These are phyloP conservation scores for Magallana angulata DNA, from an alignment of 1,140 invertebrate species.

Conservation along the genomic window DNA sequence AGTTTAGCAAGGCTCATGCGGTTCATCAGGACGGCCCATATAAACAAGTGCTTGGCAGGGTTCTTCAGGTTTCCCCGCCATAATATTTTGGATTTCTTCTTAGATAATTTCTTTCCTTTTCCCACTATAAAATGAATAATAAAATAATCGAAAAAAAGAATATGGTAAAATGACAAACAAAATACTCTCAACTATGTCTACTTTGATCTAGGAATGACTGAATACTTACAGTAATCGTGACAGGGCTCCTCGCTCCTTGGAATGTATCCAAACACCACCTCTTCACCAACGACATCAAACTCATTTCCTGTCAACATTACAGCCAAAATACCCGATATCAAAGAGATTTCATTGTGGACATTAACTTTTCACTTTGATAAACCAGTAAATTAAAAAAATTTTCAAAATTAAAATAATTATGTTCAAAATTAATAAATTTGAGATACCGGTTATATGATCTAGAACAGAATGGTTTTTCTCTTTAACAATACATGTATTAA, in stretches of 20 bases:
- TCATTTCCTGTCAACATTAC: neutral
- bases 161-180: too few relatives aligned
- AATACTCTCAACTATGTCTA: too few relatives aligned
- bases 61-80: slow-evolving; percentile 60
- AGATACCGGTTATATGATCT: too few relatives aligned
- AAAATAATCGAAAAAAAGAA: neutral
- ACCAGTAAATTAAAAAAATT: neutral
- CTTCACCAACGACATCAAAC: neutral
- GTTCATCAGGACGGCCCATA: slow-evolving; percentile 77
- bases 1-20: slow-evolving; percentile 72
- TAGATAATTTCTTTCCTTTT: neutral
- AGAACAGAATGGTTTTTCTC: too few relatives aligned
- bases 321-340: neutral
- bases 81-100: neutral
- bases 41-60: slow-evolving; percentile 76
- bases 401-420: too few relatives aligned
- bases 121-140: neutral
- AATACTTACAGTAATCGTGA: slow-evolving; percentile 12
- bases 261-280: slow-evolving; percentile 23
- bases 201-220: too few relatives aligned
- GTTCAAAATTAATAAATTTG: too few relatives aligned
- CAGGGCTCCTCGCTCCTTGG: neutral
- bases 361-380: too few relatives aligned
- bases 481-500: too few relatives aligned
- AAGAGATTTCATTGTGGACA: neutral